Evolutionary conservation across 1,140 invertebrate genomes (phyloP), one percentile per base, ranked within the genome.

Genomic region (Magallana gigas): DNA sequence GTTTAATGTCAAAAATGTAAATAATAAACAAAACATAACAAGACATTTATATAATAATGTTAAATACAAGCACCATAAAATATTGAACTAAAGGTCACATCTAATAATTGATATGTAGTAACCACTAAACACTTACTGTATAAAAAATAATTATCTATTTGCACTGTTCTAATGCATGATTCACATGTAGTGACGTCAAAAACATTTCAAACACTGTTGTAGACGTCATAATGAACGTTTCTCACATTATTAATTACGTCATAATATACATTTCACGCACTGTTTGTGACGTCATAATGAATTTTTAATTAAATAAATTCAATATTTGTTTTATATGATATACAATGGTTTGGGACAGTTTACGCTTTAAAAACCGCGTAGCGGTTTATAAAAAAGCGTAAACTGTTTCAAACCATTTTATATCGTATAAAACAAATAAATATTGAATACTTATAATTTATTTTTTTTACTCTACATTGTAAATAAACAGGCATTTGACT

Each of bases 1-100:
- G n/a, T 16, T 12, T 76, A 29, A 3, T 76, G 68, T 76, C 68
- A 76, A 76, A 76, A 76, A 29, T 76, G 68, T 76, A 76, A 76
- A 76, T 9, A 29, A 76, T 76, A 29, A 29, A 29, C 68, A 76
- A 76, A 36, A 76, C 8, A 76, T 23, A n/a, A 16, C 18, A 76
- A 76, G 8, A 11, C 11, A 12, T 29, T 9, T 8, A 76, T 9
- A 76, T 29, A 76, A 9, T 76, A 0, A 62, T 62, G 60, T 12
- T 6, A 76, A 2, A 48, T 48, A 48, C 36, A 0, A 76, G 68
- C 68, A 76, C 68, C 68, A 29, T 76, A 23, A n/a, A 29, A 18
- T 29, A 76, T 76, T 12, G 36, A 23, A 36, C 23, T 76, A 76
- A 12, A 76, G 36, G 36, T 76, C 18, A 76, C 7, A 76, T 76